Percentiles rank a stretch among this genome's conserved stretches.
Evolutionary conservation across 2,113 vertebrate species (phyloP).

Genomic region (Microcebus lehilahytsara): DNA sequence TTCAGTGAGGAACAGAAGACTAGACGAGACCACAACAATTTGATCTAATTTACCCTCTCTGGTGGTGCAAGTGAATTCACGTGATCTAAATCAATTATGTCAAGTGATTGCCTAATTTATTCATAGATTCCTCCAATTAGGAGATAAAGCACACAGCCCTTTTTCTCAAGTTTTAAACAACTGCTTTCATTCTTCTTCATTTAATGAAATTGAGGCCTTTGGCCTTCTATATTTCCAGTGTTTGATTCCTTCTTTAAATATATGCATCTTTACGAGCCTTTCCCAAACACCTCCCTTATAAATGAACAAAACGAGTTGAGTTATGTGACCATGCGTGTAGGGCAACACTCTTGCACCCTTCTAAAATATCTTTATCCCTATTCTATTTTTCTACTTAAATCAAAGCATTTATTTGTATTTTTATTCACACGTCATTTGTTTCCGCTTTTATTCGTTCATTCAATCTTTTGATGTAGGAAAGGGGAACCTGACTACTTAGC

Average conservation of each 20-base stretch:
- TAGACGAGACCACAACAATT: conserved; percentile 33
- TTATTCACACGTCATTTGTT: not conserved
- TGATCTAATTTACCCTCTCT: conserved; percentile 69
- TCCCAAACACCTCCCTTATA: not conserved
- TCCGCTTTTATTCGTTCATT: conserved; percentile 35
- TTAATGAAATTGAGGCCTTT: conserved; percentile 30
- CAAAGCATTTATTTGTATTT: conserved; percentile 17
- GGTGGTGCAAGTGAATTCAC: conserved; percentile 59
- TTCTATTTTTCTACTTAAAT: not conserved
- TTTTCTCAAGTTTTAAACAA: conserved; percentile 71
- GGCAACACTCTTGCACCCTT: not conserved
- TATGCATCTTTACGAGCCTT: not conserved
- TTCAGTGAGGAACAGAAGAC: not conserved
- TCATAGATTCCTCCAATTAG: conserved; percentile 75
- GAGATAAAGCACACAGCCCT: conserved; percentile 62
- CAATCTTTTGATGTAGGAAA: not conserved
- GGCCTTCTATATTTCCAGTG: not conserved
- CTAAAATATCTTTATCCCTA: not conserved
- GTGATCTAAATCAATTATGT: conserved; percentile 76
- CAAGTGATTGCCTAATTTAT: conserved; percentile 78
- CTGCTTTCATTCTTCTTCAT: conserved; percentile 48
- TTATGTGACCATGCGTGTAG: not conserved
- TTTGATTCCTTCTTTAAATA: conserved; percentile 31
- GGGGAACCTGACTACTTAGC: not conserved
- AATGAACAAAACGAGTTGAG: not conserved